Evolutionary conservation across 2,797 vertebrate species (phyloP).

Genomic region (Crenichthys baileyi): DNA sequence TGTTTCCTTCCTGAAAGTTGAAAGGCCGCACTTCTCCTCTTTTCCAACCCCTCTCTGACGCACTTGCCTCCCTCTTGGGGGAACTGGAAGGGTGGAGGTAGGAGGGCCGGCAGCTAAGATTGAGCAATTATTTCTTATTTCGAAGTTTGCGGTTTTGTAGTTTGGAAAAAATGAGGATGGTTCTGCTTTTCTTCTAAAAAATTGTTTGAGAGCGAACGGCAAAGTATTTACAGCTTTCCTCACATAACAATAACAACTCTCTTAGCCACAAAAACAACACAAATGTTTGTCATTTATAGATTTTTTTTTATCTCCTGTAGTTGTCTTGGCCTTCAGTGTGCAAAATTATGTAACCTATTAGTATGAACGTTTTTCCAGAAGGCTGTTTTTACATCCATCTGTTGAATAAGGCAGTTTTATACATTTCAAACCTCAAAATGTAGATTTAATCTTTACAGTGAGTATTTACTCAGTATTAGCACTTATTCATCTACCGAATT

Average conservation of each 20-base stretch:
- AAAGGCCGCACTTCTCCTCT: constrained; percentile 80
- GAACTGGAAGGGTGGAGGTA: constrained; percentile 60
- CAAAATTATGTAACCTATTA: neutral
- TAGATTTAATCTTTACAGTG: neutral
- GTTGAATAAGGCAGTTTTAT: constrained; percentile 1
- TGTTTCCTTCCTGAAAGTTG: constrained; percentile 81
- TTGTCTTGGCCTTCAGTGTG: constrained; percentile 13
- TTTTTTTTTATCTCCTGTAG: neutral
- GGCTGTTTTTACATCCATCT: constrained; percentile 3
- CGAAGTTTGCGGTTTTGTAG: constrained; percentile 72
- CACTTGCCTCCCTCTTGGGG: constrained; percentile 67
- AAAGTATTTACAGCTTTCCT: constrained; percentile 8
- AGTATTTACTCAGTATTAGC: too few relatives aligned
- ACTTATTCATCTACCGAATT: too few relatives aligned
- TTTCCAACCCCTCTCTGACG: constrained; percentile 74
- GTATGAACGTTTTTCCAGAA: neutral
- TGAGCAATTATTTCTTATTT: constrained; percentile 79
- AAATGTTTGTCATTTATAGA: constrained; percentile 15
- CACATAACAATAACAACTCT: constrained; percentile 10
- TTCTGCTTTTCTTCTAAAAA: constrained; percentile 59
- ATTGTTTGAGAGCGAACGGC: constrained; percentile 30
- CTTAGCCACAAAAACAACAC: neutral
- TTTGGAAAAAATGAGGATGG: constrained; percentile 59
- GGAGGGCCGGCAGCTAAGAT: constrained; percentile 69
- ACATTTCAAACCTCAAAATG: neutral